Conservation (phyloP, 2,797 vertebrate species). For the Thunnus albacares region DNA sequence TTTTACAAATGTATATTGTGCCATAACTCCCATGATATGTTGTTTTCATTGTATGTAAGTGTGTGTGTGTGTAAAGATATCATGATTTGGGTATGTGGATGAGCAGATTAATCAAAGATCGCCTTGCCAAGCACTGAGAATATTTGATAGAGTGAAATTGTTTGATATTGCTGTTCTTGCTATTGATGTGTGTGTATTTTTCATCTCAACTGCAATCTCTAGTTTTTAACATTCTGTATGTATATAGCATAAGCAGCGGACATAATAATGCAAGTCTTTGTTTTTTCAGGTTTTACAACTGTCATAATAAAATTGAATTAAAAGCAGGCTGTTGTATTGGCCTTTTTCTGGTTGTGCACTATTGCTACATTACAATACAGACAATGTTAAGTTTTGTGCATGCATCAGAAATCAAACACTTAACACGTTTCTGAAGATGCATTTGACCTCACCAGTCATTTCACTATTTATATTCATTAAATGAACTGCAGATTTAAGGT, state of each 20-base stretch:
- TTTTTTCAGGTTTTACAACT: conserved; percentile 41
- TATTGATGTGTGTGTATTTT: conserved; percentile 4
- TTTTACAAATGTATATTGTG: conserved; percentile 37
- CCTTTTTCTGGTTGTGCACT: background rate
- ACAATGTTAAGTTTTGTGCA: background rate
- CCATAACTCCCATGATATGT: conserved; percentile 9
- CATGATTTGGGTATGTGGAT: conserved; percentile 16
- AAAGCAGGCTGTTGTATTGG: background rate
- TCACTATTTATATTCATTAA: background rate
- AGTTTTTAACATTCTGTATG: conserved; percentile 19
- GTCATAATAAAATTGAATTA: conserved; percentile 53
- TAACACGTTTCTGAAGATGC: too few species aligned
- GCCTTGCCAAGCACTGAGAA: conserved; percentile 47
- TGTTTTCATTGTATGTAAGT: conserved; percentile 7
- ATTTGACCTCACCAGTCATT: background rate
- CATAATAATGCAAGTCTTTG: conserved; percentile 13
- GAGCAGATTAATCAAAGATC: background rate
- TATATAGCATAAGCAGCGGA: background rate
- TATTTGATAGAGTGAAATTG: conserved; percentile 5
- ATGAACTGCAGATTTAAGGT: background rate
- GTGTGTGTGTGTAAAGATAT: background rate
- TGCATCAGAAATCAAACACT: background rate
- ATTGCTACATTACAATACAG: background rate
- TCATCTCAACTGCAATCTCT: background rate
- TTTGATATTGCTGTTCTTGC: conserved; percentile 33